Evolutionary conservation across 1,140 invertebrate genomes (phyloP).

Genomic region (Chlorops oryzae): DNA sequence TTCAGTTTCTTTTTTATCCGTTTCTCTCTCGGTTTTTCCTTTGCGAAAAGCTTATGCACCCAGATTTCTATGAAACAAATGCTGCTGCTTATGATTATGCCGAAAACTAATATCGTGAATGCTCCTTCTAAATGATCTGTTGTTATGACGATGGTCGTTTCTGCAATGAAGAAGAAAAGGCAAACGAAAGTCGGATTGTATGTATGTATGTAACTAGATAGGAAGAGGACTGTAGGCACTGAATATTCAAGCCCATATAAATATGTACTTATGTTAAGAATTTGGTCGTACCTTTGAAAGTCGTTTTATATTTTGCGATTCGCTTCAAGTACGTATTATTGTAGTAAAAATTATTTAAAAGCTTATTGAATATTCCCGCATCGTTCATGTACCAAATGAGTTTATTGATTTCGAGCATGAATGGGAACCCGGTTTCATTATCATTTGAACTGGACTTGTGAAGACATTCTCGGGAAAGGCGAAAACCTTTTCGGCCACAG

Average conservation of each 20-base stretch:
- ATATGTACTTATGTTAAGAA: conserved; percentile 17
- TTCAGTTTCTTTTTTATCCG: no score
- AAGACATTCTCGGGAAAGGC: conserved; percentile 47
- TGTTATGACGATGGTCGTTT: conserved; percentile 44
- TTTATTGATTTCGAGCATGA: conserved; percentile 47
- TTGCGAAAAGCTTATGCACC: no score
- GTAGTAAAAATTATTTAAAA: conserved; percentile 34
- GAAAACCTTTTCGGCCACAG: conserved; percentile 43
- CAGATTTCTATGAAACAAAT: no score
- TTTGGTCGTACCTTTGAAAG: conserved; percentile 35
- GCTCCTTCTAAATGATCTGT: conserved; percentile 50
- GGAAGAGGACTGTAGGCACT: no score
- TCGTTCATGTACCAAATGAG: conserved; percentile 47
- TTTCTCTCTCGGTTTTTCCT: no score
- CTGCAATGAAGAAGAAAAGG: conserved; percentile 9
- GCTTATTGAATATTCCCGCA: conserved; percentile 45
- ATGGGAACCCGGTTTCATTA: conserved; percentile 51
- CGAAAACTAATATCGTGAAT: conserved; percentile 48
- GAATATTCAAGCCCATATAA: no score
- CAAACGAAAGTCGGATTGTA: no score
- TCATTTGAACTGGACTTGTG: conserved; percentile 51
- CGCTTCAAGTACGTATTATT: conserved; percentile 42
- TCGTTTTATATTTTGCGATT: no score
- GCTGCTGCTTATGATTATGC: no score
- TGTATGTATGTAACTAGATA: no score